A percentile compares a stretch with the other conserved stretches of the same genome.
phyloP scores from a whole-genome alignment of 2,888 invertebrate genomes.

The Ashinkailepas kermadecensis region DNA sequence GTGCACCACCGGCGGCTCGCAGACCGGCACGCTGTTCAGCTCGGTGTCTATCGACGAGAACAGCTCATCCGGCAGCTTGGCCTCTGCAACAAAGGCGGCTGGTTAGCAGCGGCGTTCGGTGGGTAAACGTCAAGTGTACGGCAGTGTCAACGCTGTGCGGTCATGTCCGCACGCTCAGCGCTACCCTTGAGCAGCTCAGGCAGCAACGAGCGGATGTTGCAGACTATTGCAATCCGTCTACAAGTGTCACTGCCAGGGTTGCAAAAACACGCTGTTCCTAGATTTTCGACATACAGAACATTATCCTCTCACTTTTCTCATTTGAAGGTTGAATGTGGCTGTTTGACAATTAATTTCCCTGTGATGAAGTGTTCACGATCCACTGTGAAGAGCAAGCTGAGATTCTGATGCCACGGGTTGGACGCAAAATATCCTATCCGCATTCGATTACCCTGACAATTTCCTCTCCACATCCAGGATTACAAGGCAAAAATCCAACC shows the following conservation, averaged over 20 bases:
- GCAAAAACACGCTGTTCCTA: no score
- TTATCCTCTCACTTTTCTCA: no score
- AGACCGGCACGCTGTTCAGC: neutral
- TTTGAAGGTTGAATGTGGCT: no score
- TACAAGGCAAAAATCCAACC: no score
- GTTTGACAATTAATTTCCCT: no score
- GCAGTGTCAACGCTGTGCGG: neutral
- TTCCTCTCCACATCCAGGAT: no score
- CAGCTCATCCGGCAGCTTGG: neutral
- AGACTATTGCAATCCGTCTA: neutral
- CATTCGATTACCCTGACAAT: no score
- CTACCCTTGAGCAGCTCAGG: neutral
- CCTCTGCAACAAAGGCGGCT: neutral
- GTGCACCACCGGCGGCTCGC: neutral
- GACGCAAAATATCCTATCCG: no score
- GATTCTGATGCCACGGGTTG: no score
- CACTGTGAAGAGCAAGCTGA: no score
- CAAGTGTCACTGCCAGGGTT: neutral
- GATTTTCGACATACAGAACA: no score
- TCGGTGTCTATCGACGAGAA: neutral
- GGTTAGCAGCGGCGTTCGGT: neutral
- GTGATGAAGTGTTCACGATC: no score
- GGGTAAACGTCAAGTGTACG: neutral
- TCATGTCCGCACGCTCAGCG: neutral
- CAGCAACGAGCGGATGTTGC: neutral